Percentiles rank a stretch among this genome's conserved stretches.
phyloP scores from a whole-genome alignment of 2,797 vertebrate genomes.

The Basileuterus tristriatus region DNA sequence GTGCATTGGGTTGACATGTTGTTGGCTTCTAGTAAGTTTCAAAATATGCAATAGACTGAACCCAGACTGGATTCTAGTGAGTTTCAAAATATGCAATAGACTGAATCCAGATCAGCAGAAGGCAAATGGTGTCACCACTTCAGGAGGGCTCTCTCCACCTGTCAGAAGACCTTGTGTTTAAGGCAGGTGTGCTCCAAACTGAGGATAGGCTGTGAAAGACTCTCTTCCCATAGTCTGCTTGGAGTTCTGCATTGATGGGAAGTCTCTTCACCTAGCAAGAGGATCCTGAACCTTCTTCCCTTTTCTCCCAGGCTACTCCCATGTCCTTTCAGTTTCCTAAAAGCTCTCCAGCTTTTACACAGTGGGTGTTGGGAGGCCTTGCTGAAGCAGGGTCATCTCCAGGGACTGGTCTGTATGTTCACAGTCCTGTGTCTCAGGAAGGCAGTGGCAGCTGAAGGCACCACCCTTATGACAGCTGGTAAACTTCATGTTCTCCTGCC shows the following conservation, averaged over 20 bases:
- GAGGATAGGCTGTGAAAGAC: background rate
- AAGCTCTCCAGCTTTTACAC: background rate
- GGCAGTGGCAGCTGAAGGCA: background rate
- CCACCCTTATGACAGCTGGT: background rate
- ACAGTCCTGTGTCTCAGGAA: background rate
- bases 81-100: background rate
- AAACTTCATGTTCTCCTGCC: background rate
- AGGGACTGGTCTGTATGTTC: rapidly evolving
- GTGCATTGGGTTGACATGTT: background rate
- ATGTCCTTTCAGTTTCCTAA: background rate
- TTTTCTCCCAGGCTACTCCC: background rate
- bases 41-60: background rate
- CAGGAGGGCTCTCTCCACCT: background rate
- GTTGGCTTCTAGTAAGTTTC: background rate
- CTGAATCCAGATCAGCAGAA: background rate
- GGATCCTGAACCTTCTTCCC: background rate
- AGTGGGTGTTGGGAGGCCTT: background rate
- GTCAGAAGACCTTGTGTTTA: background rate
- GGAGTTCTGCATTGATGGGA: background rate
- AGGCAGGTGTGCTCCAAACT: background rate
- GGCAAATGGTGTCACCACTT: background rate
- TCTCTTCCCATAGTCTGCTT: background rate
- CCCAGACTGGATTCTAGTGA: background rate
- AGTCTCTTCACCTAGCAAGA: background rate
- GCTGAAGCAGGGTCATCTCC: background rate